Base-by-base conservation (phyloP, 2,797 vertebrate genomes). In the Coranthus polyacanthus region DNA sequence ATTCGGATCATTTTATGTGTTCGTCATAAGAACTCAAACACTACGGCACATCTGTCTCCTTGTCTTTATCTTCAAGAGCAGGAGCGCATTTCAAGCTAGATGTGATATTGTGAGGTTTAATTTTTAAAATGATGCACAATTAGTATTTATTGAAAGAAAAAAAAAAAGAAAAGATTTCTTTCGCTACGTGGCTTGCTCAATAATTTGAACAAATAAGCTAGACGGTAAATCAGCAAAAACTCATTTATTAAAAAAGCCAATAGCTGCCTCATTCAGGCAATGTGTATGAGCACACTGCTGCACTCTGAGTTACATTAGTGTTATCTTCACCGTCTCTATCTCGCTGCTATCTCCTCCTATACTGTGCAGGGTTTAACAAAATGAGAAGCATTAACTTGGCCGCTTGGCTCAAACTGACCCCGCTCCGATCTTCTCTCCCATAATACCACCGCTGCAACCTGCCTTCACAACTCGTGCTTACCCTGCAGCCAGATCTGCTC, bases 401-500 rank as follows among this genome's bases (percentile, higher is more conserved):
- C 12, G 18, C 60, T 56, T 13, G 53, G 70, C 58, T 87, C 61
- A 2, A 17, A n/a, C 81, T 89, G 85, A 91, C 86, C 89, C 84
- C 22, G 46, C 22, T 24, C 72, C 16, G 12, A 29, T 85, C 70
- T 65, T 6, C 64, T 71, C 76, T 58, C 65, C 75, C 73, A 72
- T 68, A 46, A 38, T 50, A 51, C 65, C 66, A 58, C 32, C 15
- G 32, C 73, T 78, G 51, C 63, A 83, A 86, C 78, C 84, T 80
- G 85, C 76, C 83, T 84, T 38, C 69, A 51, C 62, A 26, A 34
- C 77, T 53, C 37, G 29, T 17, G 66, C 56, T n/a, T 79, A 81
- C 91, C 92, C 91, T 57, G 79, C 59, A 86, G 91, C 85, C 81
- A 88, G 52, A 84, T 91, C 80, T 89, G 91, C 90, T 91, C 89